These are phyloP conservation scores for Nycticorax nycticorax DNA, from an alignment of 2,113 vertebrate genomes.

Conservation along the genomic window DNA sequence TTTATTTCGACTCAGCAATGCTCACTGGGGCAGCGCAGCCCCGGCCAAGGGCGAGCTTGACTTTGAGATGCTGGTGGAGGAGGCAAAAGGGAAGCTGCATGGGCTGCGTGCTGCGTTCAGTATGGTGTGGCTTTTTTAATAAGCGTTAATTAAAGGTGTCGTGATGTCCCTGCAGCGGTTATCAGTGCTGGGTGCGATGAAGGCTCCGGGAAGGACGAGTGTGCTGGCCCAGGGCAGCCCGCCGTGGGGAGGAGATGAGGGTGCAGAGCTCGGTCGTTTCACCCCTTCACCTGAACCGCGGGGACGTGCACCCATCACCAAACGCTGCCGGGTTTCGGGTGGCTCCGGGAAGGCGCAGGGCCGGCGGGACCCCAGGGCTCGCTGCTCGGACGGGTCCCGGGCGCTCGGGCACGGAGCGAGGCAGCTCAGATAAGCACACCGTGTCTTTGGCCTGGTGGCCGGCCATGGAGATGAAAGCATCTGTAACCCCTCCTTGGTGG, in stretches of 20 bases:
- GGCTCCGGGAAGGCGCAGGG: not conserved
- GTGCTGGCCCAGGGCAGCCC: not conserved
- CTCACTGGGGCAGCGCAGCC: not conserved
- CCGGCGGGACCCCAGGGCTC: rapidly evolving
- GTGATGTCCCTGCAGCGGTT: not conserved
- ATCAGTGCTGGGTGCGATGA: not conserved
- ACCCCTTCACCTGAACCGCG: rapidly evolving
- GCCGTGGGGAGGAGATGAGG: not conserved
- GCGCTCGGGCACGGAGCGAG: not conserved
- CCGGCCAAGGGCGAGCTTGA: not conserved
- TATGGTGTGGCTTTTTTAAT: not conserved
- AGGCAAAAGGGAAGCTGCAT: not conserved
- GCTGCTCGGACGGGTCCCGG: not conserved
- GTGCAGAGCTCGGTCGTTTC: rapidly evolving
- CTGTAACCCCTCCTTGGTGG: rapidly evolving
- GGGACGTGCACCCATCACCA: not conserved
- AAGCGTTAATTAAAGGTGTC: too few species aligned
- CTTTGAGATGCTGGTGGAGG: not conserved
- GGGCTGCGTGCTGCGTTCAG: rapidly evolving
- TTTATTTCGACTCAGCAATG: not conserved
- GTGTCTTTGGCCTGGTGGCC: not conserved
- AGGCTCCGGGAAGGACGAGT: not conserved
- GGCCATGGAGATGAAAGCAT: not conserved
- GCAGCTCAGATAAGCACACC: rapidly evolving
- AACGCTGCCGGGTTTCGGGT: rapidly evolving